Percentiles rank a stretch among this genome's conserved stretches.
phyloP scores from a whole-genome alignment of 1,140 invertebrate genomes.

The Homalodisca vitripennis region DNA sequence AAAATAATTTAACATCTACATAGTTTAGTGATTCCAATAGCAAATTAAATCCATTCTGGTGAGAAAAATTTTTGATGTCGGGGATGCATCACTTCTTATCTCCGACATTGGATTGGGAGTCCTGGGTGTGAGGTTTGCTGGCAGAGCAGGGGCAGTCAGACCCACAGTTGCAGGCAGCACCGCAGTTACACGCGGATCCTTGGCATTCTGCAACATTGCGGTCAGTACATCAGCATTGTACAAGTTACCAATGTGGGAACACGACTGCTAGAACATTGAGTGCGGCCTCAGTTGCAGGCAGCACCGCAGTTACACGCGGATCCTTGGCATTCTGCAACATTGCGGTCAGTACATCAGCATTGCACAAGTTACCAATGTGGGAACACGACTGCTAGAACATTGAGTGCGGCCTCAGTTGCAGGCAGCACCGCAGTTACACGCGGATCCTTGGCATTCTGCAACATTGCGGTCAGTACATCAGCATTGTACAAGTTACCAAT shows the following conservation, averaged over 20 bases:
- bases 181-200: not conserved
- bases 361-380: not conserved
- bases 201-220: constrained; percentile 1
- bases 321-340: not conserved
- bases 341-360: not conserved
- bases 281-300: constrained; percentile 12
- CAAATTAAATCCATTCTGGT: no score
- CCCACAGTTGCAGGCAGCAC: constrained; percentile 9
- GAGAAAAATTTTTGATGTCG: no score
- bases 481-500: not conserved
- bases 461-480: not conserved
- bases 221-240: not conserved
- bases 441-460: not conserved
- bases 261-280: not conserved
- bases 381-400: not conserved
- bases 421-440: not conserved
- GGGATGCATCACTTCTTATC: not conserved
- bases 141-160: not conserved
- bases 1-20: no score
- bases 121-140: not conserved
- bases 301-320: not conserved
- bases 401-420: constrained; percentile 17
- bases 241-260: not conserved
- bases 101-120: not conserved
- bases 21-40: no score